Evolutionary conservation across 1,140 invertebrate genomes (phyloP), one percentile per base, ranked within the genome.

Genomic region (Odontomachus brunneus): DNA sequence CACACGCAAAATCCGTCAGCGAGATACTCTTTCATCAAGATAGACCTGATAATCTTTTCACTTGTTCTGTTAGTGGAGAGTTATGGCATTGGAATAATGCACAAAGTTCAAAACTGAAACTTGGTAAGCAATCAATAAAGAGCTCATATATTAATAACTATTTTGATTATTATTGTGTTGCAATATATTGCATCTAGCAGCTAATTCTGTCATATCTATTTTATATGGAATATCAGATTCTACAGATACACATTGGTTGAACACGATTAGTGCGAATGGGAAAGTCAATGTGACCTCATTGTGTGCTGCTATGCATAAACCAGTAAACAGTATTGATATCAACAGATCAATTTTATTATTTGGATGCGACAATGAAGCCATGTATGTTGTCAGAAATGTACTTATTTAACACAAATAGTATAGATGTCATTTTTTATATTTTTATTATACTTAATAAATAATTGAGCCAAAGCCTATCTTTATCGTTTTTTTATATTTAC

Each of bases 21-120:
- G 97, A 98, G 94, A 96, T 98, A 80, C 95, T 96, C 55, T 98
- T 98, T 88, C 97, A 98, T 93, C 97, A 96, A 11, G 96, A 96
- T 65, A 95, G 97, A 88, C 97, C 97, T 0, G 96, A 98, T 67
- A 97, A 97, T 94, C 89, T 98, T 0, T 97, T 98, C 84, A 97
- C 97, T 1, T 97, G 96, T 89, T 97, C 97, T 0, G 93, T 95
- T 57, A 96, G 96, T 83, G 98, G 98, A 3, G 96, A 98, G 92
- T 91, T 98, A 4, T 98, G 97, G 97, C 97, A 98, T 90, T 98
- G 98, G 98, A 96, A 97, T 88, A 95, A 94, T 76, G 71, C 91
- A 14, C 92, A 93, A 24, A 91, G 91, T 62, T 91, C 92, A 3
- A 95, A 92, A 91, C 81, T 91, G 22, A 93, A 84, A 80, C 80